Percentiles rank a stretch among this genome's conserved stretches.
Evolutionary conservation across 2,113 vertebrate genomes (phyloP).

Genomic region (Hippocampus zosterae): DNA sequence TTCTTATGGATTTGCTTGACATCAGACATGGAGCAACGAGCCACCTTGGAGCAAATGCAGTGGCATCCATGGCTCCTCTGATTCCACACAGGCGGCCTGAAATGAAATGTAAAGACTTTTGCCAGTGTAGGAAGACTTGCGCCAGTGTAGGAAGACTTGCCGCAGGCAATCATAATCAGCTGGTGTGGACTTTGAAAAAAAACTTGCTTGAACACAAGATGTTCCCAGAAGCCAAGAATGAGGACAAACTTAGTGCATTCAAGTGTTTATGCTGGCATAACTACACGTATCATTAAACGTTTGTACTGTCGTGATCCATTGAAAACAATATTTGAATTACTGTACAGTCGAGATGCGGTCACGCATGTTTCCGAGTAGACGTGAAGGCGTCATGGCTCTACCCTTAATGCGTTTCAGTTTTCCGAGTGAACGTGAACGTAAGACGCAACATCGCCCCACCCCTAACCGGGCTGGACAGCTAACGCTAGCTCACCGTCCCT

Average conservation of each 20-base stretch:
- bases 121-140: background rate
- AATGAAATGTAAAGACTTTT: background rate
- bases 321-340: background rate
- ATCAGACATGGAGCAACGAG: background rate
- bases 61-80: slow-evolving; percentile 5
- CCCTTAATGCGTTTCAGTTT: background rate
- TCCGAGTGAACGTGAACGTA: slow-evolving; percentile 25
- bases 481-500: slow-evolving; percentile 24
- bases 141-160: background rate
- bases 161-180: background rate
- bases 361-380: background rate
- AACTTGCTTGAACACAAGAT: background rate
- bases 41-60: slow-evolving; percentile 5
- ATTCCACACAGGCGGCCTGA: background rate
- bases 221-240: background rate
- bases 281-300: background rate
- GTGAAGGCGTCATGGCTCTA: background rate
- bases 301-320: background rate
- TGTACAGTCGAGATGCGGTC: background rate
- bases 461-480: slow-evolving; percentile 34
- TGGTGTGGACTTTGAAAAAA: background rate
- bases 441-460: slow-evolving; percentile 53
- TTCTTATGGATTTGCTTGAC: slow-evolving; percentile 6
- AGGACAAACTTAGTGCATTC: background rate
- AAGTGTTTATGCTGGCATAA: background rate